Percentiles rank a stretch among this genome's conserved stretches.
These are phyloP conservation scores for Atherinomorus stipes DNA, from an alignment of 2,113 vertebrate genomes.

Conservation along the genomic window DNA sequence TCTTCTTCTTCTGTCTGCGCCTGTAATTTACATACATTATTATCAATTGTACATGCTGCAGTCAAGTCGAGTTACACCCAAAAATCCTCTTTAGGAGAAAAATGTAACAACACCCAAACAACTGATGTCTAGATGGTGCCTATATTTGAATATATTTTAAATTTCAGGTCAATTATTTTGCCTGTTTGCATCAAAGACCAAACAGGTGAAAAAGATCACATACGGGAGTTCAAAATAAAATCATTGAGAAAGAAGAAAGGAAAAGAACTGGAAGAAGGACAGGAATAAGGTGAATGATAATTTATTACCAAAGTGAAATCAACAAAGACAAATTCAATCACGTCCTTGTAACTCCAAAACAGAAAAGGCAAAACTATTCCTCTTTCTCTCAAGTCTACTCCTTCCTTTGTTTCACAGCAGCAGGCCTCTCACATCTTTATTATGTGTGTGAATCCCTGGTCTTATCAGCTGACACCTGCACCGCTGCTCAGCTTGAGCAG, in stretches of 20 bases:
- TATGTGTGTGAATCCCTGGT: constrained; percentile 58
- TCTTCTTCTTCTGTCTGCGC: neutral
- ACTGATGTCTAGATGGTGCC: too few relatives aligned
- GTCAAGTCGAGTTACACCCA: neutral
- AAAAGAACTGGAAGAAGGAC: too few relatives aligned
- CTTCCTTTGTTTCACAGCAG: neutral
- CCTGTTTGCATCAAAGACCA: too few relatives aligned
- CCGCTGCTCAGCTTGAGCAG: constrained; percentile 47
- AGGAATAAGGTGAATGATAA: neutral
- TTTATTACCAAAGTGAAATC: constrained; percentile 7
- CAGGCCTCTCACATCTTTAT: constrained; percentile 20
- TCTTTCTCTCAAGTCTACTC: constrained; percentile 1
- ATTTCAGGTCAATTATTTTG: too few relatives aligned
- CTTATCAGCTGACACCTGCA: constrained; percentile 67
- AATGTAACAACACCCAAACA: too few relatives aligned
- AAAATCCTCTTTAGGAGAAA: neutral
- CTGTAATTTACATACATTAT: constrained; percentile 3
- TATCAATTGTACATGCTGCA: neutral
- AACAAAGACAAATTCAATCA: neutral
- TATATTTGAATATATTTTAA: too few relatives aligned
- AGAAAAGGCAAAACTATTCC: too few relatives aligned
- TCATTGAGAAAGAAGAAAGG: too few relatives aligned
- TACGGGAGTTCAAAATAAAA: too few relatives aligned
- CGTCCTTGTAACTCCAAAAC: neutral
- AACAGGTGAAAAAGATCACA: too few relatives aligned